Conservation (phyloP, 1,140 invertebrate genomes). For the Caenorhabditis briggsae region DNA sequence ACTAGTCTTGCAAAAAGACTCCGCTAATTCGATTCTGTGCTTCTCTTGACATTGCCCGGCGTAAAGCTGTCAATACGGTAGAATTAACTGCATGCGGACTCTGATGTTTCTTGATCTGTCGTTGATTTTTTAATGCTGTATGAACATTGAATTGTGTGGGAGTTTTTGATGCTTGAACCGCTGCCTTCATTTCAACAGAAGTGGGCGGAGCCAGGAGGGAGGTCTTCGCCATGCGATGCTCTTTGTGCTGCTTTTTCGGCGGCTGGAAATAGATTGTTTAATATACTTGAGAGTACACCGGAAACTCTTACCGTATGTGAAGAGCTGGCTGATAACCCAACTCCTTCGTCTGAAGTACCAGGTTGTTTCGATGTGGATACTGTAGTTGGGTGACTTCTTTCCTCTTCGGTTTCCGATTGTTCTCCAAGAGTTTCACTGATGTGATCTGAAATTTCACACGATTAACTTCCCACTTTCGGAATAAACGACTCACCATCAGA, state of each 20-base stretch:
- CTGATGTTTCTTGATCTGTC: slow-evolving; percentile 44
- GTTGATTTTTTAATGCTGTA: slow-evolving; percentile 39
- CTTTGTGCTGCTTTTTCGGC: slow-evolving; percentile 33
- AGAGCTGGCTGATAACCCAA: slow-evolving; percentile 17
- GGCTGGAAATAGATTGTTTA: neutral
- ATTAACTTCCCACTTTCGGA: neutral
- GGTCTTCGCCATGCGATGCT: slow-evolving; percentile 57
- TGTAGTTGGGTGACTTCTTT: slow-evolving; percentile 33
- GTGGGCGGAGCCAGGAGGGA: slow-evolving; percentile 64
- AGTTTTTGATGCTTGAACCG: slow-evolving; percentile 51
- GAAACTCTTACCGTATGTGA: slow-evolving; percentile 14
- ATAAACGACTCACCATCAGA: neutral
- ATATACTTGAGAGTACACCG: no score
- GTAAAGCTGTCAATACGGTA: slow-evolving; percentile 58
- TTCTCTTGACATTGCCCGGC: slow-evolving; percentile 59
- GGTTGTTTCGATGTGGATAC: neutral
- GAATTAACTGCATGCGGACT: slow-evolving; percentile 16
- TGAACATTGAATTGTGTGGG: slow-evolving; percentile 40
- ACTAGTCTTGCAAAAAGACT: slow-evolving; percentile 27
- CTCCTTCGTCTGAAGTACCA: slow-evolving; percentile 35
- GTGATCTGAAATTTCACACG: slow-evolving; percentile 33
- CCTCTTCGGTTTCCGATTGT: slow-evolving; percentile 6
- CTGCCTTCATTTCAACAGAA: slow-evolving; percentile 62
- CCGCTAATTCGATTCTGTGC: slow-evolving; percentile 34
- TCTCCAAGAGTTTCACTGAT: slow-evolving; percentile 20